Base-by-base conservation (phyloP, 2,888 invertebrate genomes). In the Volucella inflata region DNA sequence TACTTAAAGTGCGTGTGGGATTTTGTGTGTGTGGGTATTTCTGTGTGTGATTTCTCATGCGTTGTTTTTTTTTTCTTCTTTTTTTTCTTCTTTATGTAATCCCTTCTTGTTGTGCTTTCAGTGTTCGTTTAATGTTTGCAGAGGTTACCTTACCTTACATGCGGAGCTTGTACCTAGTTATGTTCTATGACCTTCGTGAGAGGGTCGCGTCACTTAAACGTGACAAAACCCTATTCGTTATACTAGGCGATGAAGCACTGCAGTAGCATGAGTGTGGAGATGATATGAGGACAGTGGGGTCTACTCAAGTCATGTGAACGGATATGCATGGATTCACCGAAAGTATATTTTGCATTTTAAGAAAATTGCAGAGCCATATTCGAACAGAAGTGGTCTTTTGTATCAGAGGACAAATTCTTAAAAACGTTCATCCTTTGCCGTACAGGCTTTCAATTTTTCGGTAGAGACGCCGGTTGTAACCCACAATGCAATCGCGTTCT, bases 221-320 rank as follows among this genome's bases (percentile, higher is more conserved):
- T 84, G 80, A 84, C 80, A 80, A 75, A 75, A 55, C 38, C 65
- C 75, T 53, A 76, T 84, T 67, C 44, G 17, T 80, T 80, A 67
- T 10, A 44, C 12, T 65, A 36, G 36, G 44, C 4, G 44, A 38
- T 53, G 17, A 67, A 42, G 51, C 59, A 44, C 1, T 36, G 14
- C 38, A 38, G 50, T 53, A 11, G 53, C 42, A 2, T 53, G 17
- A n/a, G 55, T 8, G 57, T 50, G 38, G 38, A 40, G 16, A 38
- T 65, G 21, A 11, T n/a, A 9, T 38, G 11, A 40, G 9, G 40
- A 21, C 36, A n/a, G 30, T 8, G 59, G 11, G 40, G 50, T 14
- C 21, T 36, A 10, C 10, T 9, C 30, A 30, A 30, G 30, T 30
- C 30, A 30, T 30, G 30, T 30, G 30, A 6, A 30, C 30, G 30